Evolutionary conservation across 1,140 invertebrate genomes (phyloP).

Genomic region (Mylabris phalerata): DNA sequence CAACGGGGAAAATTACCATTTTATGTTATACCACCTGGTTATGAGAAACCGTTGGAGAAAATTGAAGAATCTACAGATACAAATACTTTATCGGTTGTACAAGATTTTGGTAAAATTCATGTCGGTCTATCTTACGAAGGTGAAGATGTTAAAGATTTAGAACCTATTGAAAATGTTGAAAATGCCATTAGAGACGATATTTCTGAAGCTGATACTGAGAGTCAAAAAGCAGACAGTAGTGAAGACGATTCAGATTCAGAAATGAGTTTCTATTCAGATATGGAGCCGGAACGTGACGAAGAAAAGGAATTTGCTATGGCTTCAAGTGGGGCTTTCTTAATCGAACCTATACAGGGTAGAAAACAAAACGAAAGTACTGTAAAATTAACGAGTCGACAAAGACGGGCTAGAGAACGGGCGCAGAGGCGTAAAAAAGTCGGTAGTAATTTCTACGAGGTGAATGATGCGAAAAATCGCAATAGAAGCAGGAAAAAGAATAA

Average conservation of each 20-base stretch:
- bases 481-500: conserved; percentile 51
- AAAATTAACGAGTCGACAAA: conserved; percentile 69
- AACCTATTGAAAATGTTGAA: conserved; percentile 47
- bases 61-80: conserved; percentile 40
- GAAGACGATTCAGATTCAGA: conserved; percentile 44
- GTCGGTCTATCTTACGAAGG: conserved; percentile 65
- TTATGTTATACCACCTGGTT: conserved; percentile 79
- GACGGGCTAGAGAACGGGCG: conserved; percentile 64
- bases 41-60: conserved; percentile 50
- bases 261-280: conserved; percentile 52
- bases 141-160: conserved; percentile 56
- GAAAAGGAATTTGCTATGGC: conserved; percentile 10
- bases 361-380: conserved; percentile 26
- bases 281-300: conserved; percentile 47
- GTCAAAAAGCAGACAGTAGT: conserved; percentile 21
- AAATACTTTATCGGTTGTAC: conserved; percentile 45
- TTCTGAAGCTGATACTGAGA: conserved; percentile 37
- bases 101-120: conserved; percentile 76
- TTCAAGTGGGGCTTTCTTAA: conserved; percentile 27
- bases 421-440: conserved; percentile 81
- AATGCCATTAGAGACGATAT: conserved; percentile 45
- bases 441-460: conserved; percentile 86
- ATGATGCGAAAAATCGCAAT: conserved; percentile 89
- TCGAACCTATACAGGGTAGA: conserved; percentile 18
- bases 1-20: conserved; percentile 96